Percentiles rank a stretch among this genome's conserved stretches.
Evolutionary conservation across 2,888 invertebrate species (phyloP).

Genomic region (Nomada flava): DNA sequence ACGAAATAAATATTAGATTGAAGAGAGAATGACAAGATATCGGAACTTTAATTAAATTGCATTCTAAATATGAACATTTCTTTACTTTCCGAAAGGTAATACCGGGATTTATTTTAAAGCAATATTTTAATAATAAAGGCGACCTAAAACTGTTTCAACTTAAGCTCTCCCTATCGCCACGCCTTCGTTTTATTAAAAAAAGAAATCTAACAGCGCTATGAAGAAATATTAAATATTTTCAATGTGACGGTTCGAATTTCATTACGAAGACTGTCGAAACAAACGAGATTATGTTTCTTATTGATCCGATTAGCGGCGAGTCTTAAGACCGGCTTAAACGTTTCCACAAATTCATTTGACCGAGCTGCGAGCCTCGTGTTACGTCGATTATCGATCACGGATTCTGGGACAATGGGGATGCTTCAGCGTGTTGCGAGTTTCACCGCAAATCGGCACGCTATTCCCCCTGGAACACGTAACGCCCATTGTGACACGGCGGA

Average conservation of each 20-base stretch:
- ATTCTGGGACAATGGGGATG: conserved; percentile 59
- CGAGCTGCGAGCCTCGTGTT: conserved; percentile 23
- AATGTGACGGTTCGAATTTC: background rate
- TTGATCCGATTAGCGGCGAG: conserved; percentile 8
- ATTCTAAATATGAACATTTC: too few relatives aligned
- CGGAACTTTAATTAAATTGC: too few relatives aligned
- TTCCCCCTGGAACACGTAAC: conserved; percentile 43
- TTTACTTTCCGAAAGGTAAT: too few relatives aligned
- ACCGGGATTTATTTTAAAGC: too few relatives aligned
- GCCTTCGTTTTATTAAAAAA: too few relatives aligned
- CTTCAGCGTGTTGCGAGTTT: conserved; percentile 35
- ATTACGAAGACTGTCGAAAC: conserved; percentile 1
- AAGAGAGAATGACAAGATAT: too few relatives aligned
- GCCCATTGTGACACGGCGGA: conserved; percentile 35
- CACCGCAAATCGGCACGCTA: conserved; percentile 44
- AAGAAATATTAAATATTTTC: too few relatives aligned
- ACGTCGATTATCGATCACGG: conserved; percentile 61
- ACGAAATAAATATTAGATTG: too few relatives aligned
- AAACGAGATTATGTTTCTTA: conserved; percentile 30
- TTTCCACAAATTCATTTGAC: conserved; percentile 23
- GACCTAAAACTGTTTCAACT: too few relatives aligned
- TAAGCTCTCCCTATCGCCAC: too few relatives aligned
- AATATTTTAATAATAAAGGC: too few relatives aligned
- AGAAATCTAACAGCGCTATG: too few relatives aligned
- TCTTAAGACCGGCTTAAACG: conserved; percentile 13